Percentiles rank a stretch among this genome's conserved stretches.
Conservation (phyloP, 2,113 vertebrate species). For the Parus major region DNA sequence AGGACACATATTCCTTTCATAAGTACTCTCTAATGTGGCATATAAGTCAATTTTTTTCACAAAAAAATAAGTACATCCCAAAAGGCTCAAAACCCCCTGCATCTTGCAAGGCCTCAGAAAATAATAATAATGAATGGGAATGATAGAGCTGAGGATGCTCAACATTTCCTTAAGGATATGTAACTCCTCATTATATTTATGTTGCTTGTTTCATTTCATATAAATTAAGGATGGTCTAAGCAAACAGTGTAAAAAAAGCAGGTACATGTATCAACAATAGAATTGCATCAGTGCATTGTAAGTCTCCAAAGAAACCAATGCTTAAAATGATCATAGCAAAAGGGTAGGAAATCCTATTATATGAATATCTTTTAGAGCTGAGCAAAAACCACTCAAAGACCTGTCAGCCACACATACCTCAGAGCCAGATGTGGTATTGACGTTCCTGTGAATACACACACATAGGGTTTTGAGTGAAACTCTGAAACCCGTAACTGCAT, state of each 20-base stretch:
- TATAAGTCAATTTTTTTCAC: not conserved
- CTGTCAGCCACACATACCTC: conserved; percentile 69
- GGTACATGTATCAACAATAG: not conserved
- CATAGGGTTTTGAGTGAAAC: conserved; percentile 84
- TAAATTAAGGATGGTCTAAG: not conserved
- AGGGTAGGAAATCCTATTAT: not conserved
- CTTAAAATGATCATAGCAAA: not conserved
- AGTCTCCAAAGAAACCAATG: not conserved
- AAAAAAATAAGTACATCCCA: not conserved
- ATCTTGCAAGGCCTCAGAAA: not conserved
- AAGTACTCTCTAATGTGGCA: not conserved
- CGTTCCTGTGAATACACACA: conserved; percentile 87
- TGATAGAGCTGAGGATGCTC: not conserved
- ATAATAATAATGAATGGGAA: not conserved
- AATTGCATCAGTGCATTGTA: not conserved
- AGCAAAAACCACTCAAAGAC: not conserved
- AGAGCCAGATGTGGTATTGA: conserved; percentile 73
- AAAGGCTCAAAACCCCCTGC: not conserved
- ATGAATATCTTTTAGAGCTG: not conserved
- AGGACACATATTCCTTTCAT: not conserved
- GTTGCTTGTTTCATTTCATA: not conserved
- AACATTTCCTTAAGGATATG: not conserved
- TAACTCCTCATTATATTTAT: not conserved
- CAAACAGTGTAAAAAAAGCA: not conserved
- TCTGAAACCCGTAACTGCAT: conserved; percentile 84